Evolutionary conservation across 2,797 vertebrate species (phyloP).

Genomic region (Coregonus sp.): DNA sequence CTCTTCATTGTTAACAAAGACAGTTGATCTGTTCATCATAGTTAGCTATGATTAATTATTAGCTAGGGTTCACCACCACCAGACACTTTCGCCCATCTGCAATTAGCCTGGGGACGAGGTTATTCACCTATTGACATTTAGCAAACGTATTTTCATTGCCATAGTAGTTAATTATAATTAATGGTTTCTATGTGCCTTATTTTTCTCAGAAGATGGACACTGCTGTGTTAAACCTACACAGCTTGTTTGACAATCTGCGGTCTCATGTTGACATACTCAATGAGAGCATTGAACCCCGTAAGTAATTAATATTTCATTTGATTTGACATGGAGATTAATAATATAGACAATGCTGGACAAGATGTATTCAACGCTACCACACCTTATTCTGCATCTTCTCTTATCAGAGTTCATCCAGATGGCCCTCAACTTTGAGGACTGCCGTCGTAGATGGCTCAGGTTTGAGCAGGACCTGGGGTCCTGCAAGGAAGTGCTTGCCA

Average conservation of each 20-base stretch:
- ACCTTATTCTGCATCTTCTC: background rate
- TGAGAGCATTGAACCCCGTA: conserved; percentile 87
- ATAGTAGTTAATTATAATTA: no score
- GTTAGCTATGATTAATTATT: background rate
- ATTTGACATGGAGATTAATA: background rate
- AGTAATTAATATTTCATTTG: conserved; percentile 63
- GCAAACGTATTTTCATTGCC: no score
- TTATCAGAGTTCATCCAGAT: conserved; percentile 89
- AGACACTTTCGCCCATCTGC: no score
- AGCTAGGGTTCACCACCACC: background rate
- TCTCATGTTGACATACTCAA: conserved; percentile 84
- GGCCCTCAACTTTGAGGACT: conserved; percentile 89
- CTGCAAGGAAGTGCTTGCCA: conserved; percentile 87
- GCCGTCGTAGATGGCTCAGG: conserved; percentile 84
- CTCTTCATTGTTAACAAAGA: no score
- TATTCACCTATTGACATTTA: no score
- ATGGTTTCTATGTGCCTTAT: conserved; percentile 1
- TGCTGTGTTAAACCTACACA: conserved; percentile 77
- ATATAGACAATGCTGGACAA: background rate
- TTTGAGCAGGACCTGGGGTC: conserved; percentile 81
- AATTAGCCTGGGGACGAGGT: no score
- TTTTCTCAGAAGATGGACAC: conserved; percentile 77
- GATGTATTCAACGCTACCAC: background rate
- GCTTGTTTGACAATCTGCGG: conserved; percentile 82
- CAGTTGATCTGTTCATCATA: no score